A percentile compares a stretch with the other conserved stretches of the same genome.
These are phyloP conservation scores for Dicyrtoma fusca DNA, from an alignment of 2,888 invertebrate genomes.

Conservation along the genomic window DNA sequence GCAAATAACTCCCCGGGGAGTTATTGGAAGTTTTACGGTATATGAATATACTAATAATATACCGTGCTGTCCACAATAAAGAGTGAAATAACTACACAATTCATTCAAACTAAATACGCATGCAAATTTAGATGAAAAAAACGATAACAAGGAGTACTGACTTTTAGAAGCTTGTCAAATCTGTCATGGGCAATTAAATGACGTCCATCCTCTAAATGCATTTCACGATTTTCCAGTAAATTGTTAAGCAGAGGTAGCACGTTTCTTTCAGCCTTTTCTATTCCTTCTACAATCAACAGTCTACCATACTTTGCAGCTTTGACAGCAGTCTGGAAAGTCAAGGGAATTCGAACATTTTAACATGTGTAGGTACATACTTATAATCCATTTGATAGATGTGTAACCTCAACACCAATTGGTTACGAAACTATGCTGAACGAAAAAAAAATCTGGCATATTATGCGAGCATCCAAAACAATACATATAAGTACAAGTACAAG, in stretches of 20 bases:
- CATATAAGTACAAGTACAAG: too few relatives aligned
- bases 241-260: conserved; percentile 95
- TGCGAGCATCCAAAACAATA: too few relatives aligned
- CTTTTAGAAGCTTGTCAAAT: conserved; percentile 86
- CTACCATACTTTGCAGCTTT: conserved; percentile 87
- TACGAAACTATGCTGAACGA: too few relatives aligned
- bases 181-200: conserved; percentile 85
- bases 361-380: too few relatives aligned
- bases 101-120: not conserved
- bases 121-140: not conserved
- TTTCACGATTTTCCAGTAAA: conserved; percentile 93
- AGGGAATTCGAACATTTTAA: too few relatives aligned
- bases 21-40: too few relatives aligned
- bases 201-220: conserved; percentile 96
- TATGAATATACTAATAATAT: too few relatives aligned
- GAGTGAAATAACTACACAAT: not conserved
- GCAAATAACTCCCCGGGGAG: too few relatives aligned
- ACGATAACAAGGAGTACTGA: conserved; percentile 59
- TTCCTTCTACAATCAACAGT: conserved; percentile 88
- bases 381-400: too few relatives aligned
- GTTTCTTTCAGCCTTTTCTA: conserved; percentile 96
- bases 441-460: too few relatives aligned
- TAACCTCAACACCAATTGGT: too few relatives aligned
- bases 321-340: conserved; percentile 66
- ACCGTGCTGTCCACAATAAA: not conserved